A percentile compares a stretch with the other conserved stretches of the same genome.
Evolutionary conservation across 2,113 vertebrate species (phyloP).

Genomic region (Fulmarus glacialis): DNA sequence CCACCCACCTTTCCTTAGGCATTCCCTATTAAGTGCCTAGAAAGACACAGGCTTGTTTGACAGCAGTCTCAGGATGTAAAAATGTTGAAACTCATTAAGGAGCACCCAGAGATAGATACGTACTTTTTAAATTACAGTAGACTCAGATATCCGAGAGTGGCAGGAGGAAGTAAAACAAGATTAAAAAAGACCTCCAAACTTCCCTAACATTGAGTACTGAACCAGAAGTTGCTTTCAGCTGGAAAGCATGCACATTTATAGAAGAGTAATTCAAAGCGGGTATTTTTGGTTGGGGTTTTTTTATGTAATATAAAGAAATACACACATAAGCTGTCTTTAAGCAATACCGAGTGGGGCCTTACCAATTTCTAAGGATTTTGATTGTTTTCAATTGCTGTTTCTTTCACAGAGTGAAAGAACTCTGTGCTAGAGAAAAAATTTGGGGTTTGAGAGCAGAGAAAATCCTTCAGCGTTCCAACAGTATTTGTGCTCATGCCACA

Average conservation of each 20-base stretch:
- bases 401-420: not conserved
- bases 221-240: not conserved
- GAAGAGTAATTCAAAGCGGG: not conserved
- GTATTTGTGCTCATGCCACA: not conserved
- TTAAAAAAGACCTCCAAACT: not conserved
- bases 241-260: not conserved
- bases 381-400: not conserved
- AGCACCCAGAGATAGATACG: not conserved
- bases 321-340: not conserved
- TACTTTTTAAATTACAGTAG: not conserved
- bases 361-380: not conserved
- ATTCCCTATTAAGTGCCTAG: not conserved
- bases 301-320: not conserved
- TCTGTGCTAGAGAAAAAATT: accelerated
- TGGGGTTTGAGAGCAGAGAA: not conserved
- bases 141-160: not conserved
- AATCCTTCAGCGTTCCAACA: not conserved
- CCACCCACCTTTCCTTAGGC: not conserved
- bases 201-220: not conserved
- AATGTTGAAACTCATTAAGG: not conserved
- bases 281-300: not conserved
- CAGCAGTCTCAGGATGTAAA: not conserved
- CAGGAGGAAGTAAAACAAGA: not conserved
- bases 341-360: not conserved
- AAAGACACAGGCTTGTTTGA: not conserved